These are phyloP conservation scores for Apeltes quadracus DNA, from an alignment of 2,113 vertebrate species.

Conservation along the genomic window DNA sequence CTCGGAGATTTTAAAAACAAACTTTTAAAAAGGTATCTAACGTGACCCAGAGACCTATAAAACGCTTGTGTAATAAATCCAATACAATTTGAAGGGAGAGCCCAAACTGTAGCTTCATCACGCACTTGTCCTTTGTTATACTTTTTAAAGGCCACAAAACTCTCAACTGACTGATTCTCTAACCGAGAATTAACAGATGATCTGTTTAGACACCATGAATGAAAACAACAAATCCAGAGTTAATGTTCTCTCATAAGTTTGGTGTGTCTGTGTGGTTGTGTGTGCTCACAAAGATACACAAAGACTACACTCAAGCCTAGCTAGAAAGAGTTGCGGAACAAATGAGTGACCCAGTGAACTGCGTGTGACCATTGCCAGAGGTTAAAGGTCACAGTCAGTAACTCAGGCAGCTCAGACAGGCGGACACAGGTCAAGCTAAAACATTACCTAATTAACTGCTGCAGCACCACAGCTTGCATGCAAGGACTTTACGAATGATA, in stretches of 20 bases:
- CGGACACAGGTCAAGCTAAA: constrained; percentile 47
- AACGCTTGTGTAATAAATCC: constrained; percentile 1
- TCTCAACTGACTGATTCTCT: constrained; percentile 40
- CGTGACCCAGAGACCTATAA: constrained; percentile 24
- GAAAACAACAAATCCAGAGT: constrained; percentile 39
- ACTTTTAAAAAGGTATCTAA: neutral
- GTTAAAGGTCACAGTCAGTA: constrained; percentile 56
- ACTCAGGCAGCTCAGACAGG: constrained; percentile 51
- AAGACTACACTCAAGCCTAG: constrained; percentile 18
- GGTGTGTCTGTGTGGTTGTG: neutral
- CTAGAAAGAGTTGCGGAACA: constrained; percentile 61
- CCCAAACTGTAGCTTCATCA: constrained; percentile 2
- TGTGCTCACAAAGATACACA: constrained; percentile 14
- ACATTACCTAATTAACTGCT: constrained; percentile 24
- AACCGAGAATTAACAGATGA: constrained; percentile 43
- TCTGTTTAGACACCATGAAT: constrained; percentile 32
- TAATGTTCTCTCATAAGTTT: constrained; percentile 27
- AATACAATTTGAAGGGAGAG: constrained; percentile 21
- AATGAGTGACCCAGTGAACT: constrained; percentile 63
- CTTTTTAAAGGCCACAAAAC: constrained; percentile 18
- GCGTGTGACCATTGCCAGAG: constrained; percentile 53
- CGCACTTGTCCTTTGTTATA: constrained; percentile 26
- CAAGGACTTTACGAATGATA: neutral
- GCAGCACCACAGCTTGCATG: neutral
- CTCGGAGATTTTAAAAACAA: neutral